These are phyloP conservation scores for Smittia sp. DNA, from an alignment of 2,888 invertebrate genomes.

Conservation along the genomic window DNA sequence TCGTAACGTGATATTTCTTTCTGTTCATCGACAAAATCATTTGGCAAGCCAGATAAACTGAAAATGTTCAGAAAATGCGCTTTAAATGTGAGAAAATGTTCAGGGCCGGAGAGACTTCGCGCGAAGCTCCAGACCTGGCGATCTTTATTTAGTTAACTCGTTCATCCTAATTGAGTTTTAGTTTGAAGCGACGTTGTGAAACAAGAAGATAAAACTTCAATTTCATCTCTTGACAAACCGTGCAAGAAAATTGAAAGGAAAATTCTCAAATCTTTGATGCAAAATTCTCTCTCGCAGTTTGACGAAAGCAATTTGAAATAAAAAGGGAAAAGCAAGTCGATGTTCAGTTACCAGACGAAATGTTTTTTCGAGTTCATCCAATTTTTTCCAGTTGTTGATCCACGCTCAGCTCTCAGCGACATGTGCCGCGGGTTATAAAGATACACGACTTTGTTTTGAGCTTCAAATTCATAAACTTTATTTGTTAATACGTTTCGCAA, in stretches of 20 bases:
- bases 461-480: constrained; percentile 12
- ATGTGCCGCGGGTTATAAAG: no score
- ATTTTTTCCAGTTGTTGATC: no score
- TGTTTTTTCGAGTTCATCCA: no score
- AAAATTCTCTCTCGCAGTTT: background rate
- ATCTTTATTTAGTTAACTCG: constrained; percentile 7
- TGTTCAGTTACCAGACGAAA: background rate
- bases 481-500: background rate
- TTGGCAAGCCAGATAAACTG: no score
- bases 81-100: background rate
- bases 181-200: constrained; percentile 4
- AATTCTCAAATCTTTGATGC: background rate
- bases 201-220: background rate
- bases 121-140: background rate
- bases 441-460: background rate
- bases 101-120: background rate
- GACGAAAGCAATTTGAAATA: background rate
- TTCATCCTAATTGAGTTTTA: constrained; percentile 8
- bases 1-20: background rate
- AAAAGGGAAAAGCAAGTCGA: background rate
- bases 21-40: background rate
- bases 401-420: no score
- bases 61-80: background rate
- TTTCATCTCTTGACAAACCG: background rate
- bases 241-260: background rate